Percentiles rank a stretch among this genome's conserved stretches.
phyloP scores from a whole-genome alignment of 2,113 vertebrate species.

The Tragelaphus strepsiceros region DNA sequence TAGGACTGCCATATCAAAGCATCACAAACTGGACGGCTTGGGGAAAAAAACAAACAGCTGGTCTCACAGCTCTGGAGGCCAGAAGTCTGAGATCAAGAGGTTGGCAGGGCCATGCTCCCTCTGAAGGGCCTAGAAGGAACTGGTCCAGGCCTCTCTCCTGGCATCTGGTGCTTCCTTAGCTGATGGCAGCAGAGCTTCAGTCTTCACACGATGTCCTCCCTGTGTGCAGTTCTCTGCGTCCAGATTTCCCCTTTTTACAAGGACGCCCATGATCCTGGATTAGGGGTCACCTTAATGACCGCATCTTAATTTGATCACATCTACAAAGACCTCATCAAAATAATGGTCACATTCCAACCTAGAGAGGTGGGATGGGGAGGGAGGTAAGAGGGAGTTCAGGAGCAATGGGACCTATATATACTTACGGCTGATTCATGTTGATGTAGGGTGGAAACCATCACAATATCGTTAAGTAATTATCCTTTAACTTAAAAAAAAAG shows the following conservation, averaged over 20 bases:
- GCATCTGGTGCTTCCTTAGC: neutral
- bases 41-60: fast-evolving
- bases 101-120: neutral
- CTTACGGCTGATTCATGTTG: neutral
- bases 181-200: neutral
- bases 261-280: neutral
- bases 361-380: neutral
- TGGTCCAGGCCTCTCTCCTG: neutral
- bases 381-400: neutral
- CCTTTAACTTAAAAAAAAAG: neutral
- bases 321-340: neutral
- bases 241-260: neutral
- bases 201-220: neutral
- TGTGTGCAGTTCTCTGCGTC: neutral
- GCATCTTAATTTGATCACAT: neutral
- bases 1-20: neutral
- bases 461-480: neutral
- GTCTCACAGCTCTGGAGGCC: neutral
- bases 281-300: neutral
- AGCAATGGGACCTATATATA: neutral
- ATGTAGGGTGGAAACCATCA: neutral
- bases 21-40: neutral
- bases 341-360: neutral
- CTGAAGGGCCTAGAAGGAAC: neutral
- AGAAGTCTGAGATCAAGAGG: neutral